Evolutionary conservation across 2,888 invertebrate genomes (phyloP).

Genomic region (Lathronympha strigana): DNA sequence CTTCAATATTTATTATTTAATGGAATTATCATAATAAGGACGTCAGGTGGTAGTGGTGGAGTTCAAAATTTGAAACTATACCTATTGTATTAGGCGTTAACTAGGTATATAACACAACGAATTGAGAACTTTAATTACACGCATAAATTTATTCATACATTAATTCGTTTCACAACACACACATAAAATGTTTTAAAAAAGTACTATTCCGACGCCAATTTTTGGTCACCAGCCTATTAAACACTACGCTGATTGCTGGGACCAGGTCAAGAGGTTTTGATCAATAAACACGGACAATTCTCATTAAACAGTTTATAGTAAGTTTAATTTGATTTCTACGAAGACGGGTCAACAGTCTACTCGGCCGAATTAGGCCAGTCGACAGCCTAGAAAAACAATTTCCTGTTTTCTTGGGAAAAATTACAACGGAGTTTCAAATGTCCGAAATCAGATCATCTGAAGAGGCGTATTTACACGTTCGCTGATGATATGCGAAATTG

Average conservation of each 20-base stretch:
- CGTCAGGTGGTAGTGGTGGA: no score
- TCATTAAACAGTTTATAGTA: constrained; percentile 32
- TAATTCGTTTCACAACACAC: no score
- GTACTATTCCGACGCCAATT: not conserved
- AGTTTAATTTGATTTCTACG: constrained; percentile 33
- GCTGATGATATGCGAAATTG: no score
- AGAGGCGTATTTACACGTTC: no score
- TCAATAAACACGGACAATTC: constrained; percentile 36
- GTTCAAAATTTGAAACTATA: no score
- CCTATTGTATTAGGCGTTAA: no score
- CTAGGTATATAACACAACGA: no score
- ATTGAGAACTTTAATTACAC: no score
- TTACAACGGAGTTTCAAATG: constrained; percentile 4
- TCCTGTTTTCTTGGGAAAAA: constrained; percentile 15
- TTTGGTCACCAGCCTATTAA: not conserved
- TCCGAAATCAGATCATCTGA: not conserved
- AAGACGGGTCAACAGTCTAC: constrained; percentile 26
- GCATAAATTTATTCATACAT: no score
- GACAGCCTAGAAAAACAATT: constrained; percentile 34
- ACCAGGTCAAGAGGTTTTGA: constrained; percentile 32
- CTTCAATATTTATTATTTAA: no score
- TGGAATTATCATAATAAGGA: no score
- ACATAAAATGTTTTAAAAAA: no score
- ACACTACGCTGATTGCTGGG: not conserved
- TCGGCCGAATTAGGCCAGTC: constrained; percentile 26